Evolutionary conservation across 2,888 invertebrate species (phyloP).

Genomic region (Ferrisia virgata): DNA sequence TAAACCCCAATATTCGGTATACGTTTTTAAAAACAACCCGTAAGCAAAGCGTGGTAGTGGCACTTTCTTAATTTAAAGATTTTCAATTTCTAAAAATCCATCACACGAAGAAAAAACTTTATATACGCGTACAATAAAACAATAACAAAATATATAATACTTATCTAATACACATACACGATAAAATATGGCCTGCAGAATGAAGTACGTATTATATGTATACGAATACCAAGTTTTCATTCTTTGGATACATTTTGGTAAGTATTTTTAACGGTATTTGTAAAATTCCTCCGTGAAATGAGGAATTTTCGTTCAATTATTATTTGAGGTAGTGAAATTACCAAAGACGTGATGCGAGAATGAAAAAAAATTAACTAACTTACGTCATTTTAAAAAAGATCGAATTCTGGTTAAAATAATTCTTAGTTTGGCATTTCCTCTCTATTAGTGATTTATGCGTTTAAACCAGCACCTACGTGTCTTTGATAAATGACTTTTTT

Average conservation of each 20-base stretch:
- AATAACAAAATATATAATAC: not conserved
- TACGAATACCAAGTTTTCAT: too few species aligned
- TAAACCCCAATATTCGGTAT: not conserved
- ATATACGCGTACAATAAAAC: not conserved
- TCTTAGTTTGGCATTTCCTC: not conserved
- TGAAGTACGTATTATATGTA: conserved; percentile 1
- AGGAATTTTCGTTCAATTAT: not conserved
- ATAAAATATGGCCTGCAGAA: not conserved
- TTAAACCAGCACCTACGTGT: not conserved
- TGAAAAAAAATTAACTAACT: not conserved
- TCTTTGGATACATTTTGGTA: too few species aligned
- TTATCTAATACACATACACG: too few species aligned
- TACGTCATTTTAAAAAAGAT: not conserved
- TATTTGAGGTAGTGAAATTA: not conserved
- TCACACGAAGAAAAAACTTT: conserved; percentile 1
- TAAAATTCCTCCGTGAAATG: not conserved
- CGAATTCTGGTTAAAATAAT: not conserved
- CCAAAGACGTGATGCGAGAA: too few species aligned
- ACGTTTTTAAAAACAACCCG: not conserved
- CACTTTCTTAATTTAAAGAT: conserved; percentile 2
- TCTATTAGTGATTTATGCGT: not conserved
- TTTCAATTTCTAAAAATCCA: not conserved
- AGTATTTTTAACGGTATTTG: too few species aligned
- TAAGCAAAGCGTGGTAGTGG: not conserved
- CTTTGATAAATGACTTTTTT: conserved; percentile 5